Conservation (phyloP, 2,113 vertebrate species). For the Gadus chalcogrammus region DNA sequence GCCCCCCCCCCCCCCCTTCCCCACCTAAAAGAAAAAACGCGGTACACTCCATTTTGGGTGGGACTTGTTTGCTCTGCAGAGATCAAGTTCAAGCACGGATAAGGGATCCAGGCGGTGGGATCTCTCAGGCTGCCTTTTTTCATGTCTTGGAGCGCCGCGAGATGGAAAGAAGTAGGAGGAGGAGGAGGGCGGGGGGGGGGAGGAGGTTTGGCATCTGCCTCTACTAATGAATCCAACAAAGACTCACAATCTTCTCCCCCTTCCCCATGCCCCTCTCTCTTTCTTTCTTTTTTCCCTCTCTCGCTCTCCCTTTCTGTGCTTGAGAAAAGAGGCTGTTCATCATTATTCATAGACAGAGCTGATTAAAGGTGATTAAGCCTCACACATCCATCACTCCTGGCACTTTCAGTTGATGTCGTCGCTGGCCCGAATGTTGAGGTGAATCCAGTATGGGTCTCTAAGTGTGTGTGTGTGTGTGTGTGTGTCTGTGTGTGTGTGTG, state of each 20-base stretch:
- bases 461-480: constrained; percentile 20
- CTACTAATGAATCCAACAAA: constrained; percentile 54
- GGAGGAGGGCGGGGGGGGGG: constrained; percentile 19
- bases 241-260: constrained; percentile 44
- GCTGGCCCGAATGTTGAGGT: constrained; percentile 19
- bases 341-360: constrained; percentile 69
- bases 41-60: too few relatives aligned
- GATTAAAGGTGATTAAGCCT: constrained; percentile 74
- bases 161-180: constrained; percentile 21
- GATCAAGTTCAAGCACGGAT: too few relatives aligned
- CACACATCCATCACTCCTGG: constrained; percentile 68
- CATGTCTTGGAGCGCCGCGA: too few relatives aligned
- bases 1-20: too few relatives aligned
- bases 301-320: constrained; percentile 37
- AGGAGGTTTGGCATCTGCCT: constrained; percentile 47
- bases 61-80: too few relatives aligned
- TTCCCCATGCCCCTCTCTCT: constrained; percentile 4
- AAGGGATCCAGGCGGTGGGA: too few relatives aligned
- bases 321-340: constrained; percentile 63
- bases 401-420: constrained; percentile 63
- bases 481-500: constrained; percentile 16
- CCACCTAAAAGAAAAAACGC: too few relatives aligned
- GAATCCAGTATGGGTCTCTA: constrained; percentile 24
- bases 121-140: too few relatives aligned
- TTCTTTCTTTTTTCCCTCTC: constrained; percentile 20